Conservation (phyloP, 2,113 vertebrate genomes). For the Casuarius casuarius region DNA sequence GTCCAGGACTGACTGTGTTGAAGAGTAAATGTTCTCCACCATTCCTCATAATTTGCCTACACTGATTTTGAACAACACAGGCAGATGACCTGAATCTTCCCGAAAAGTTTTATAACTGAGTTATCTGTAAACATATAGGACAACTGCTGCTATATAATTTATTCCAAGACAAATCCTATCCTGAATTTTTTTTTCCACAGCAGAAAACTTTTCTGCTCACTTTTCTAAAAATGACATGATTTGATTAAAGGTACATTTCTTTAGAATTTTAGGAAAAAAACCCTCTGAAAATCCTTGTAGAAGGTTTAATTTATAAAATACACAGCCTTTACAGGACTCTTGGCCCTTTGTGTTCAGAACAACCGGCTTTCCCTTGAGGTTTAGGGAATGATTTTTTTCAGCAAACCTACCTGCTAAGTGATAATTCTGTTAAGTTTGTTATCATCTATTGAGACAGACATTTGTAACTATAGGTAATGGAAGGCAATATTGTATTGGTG, state of each 20-base stretch:
- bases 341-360: background rate
- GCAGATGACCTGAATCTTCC: background rate
- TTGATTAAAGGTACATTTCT: background rate
- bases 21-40: background rate
- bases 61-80: background rate
- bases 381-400: background rate
- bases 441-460: background rate
- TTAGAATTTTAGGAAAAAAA: background rate
- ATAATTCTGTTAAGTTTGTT: background rate
- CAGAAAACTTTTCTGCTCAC: background rate
- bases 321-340: rapidly evolving
- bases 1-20: background rate
- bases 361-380: background rate
- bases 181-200: background rate
- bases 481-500: background rate
- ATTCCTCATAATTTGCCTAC: background rate
- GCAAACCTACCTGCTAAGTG: background rate
- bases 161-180: background rate
- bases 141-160: background rate
- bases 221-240: background rate
- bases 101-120: background rate
- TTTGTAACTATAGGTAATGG: background rate
- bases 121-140: background rate
- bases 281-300: background rate
- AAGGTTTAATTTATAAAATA: background rate